Conservation (phyloP, 1,140 invertebrate genomes). For the Habropoda laboriosa region DNA sequence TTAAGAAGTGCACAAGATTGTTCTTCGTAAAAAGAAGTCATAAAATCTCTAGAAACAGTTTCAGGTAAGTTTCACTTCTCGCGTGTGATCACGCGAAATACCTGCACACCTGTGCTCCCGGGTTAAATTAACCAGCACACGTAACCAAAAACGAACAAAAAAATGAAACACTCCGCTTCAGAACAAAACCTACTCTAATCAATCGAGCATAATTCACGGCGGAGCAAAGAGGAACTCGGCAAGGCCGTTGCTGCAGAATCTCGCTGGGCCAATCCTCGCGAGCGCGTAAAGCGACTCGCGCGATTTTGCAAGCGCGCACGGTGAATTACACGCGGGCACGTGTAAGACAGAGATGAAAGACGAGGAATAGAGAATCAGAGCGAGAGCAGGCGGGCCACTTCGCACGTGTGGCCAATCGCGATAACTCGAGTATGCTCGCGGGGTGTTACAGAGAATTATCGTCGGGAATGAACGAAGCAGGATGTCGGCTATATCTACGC, state of each 20-base stretch:
- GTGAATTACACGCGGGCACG: neutral
- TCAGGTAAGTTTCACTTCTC: no score
- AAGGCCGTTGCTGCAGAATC: slow-evolving; percentile 1
- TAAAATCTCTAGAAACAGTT: no score
- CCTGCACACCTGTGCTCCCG: no score
- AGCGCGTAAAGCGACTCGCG: neutral
- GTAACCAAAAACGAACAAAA: no score
- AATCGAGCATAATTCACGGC: neutral
- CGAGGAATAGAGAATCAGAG: neutral
- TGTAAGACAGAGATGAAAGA: neutral
- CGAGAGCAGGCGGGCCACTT: slow-evolving; percentile 47
- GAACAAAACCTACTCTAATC: neutral
- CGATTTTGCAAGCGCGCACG: slow-evolving; percentile 18
- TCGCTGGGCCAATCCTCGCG: neutral
- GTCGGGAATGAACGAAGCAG: slow-evolving; percentile 67
- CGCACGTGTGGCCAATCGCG: slow-evolving; percentile 67
- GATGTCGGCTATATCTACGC: slow-evolving; percentile 72
- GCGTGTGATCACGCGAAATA: no score
- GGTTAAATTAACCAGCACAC: no score
- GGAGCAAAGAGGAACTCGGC: neutral
- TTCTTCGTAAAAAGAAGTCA: no score
- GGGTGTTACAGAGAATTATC: slow-evolving; percentile 60
- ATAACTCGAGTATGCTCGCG: slow-evolving; percentile 61
- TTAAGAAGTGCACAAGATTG: no score
- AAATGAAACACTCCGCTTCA: neutral